Base-by-base conservation (phyloP, 2,888 invertebrate species). In the Noctua janthina region DNA sequence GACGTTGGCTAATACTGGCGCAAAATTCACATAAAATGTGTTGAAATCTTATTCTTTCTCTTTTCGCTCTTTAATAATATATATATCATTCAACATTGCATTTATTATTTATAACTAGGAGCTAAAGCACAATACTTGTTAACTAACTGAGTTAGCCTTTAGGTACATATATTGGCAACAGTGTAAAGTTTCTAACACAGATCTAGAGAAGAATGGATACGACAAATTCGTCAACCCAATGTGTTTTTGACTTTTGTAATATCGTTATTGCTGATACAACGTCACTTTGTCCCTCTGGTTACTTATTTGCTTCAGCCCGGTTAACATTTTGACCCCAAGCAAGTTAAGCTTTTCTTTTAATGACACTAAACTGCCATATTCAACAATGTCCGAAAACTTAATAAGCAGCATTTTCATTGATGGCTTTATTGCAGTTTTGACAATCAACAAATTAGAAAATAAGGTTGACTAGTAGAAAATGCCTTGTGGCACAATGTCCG, bases 151-250 rank as follows among this genome's bases (percentile, higher is more conserved):
- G 78, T 82, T 75, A 82, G 59, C 66, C 20, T 62, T 73, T 72
- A 54, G 20, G 20, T 56, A 75, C 54, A 74, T 64, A 78, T 46
- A 82, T 74, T 68, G 64, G 71, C 68, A 46, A 72, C 74, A 68
- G 64, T 62, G 51, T 71, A 56, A 66, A 72, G 83, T 86, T 86
- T 75, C 49, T n/a, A 13, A 68, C 82, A 70, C 69, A 39, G 80
- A 70, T 74, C 17, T 66, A 73, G 10, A 49, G 17, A 17, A 39
- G 2, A 35, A 59, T 70, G 35, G 69, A 84, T 67, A 35, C 2
- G 8, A 13, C 46, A 39, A 23, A 23, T 7, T 49, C 49, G 20
- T 39, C 2, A n/a, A 76, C 4, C 8, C 8, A 64, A 35, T 35
- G 17, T 62, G 29, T 17, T 35, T 43, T 35, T 64, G 17, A 64